Conservation (phyloP, 1,140 invertebrate species). For the Musca domestica region DNA sequence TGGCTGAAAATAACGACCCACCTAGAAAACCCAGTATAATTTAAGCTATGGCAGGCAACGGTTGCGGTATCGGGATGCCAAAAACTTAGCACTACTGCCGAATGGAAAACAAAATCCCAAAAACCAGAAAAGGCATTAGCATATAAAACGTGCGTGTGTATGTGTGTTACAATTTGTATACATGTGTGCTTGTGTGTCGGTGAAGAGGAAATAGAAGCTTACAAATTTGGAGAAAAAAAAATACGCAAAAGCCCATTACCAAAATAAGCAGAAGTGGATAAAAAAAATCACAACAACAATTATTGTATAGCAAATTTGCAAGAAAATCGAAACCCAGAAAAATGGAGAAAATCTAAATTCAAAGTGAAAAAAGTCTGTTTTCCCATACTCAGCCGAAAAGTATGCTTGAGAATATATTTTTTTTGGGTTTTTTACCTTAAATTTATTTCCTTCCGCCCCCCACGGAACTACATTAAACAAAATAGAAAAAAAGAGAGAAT, state of each 20-base stretch:
- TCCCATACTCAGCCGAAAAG: background rate
- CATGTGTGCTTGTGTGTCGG: background rate
- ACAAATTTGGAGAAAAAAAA: too few relatives aligned
- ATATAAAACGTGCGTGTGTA: background rate
- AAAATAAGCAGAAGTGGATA: background rate
- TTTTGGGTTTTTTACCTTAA: too few relatives aligned
- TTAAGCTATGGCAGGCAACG: slow-evolving; percentile 4
- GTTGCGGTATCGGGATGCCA: background rate
- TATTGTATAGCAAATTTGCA: background rate
- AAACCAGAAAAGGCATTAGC: too few relatives aligned
- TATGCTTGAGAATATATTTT: background rate
- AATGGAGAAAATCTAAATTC: background rate
- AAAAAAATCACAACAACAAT: background rate
- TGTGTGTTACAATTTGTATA: slow-evolving; percentile 4
- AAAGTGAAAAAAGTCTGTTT: background rate
- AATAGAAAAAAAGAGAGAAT: too few relatives aligned
- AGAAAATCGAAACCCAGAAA: background rate
- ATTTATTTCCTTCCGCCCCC: too few relatives aligned
- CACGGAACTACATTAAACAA: too few relatives aligned
- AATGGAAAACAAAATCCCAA: too few relatives aligned
- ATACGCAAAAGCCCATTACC: too few relatives aligned
- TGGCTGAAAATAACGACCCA: slow-evolving; percentile 1
- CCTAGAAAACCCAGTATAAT: slow-evolving; percentile 4
- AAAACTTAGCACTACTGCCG: background rate
- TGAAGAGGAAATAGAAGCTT: background rate